phyloP scores from a whole-genome alignment of 92 coral and sea anemone genomes.

The Parazoanthus swiftii region DNA sequence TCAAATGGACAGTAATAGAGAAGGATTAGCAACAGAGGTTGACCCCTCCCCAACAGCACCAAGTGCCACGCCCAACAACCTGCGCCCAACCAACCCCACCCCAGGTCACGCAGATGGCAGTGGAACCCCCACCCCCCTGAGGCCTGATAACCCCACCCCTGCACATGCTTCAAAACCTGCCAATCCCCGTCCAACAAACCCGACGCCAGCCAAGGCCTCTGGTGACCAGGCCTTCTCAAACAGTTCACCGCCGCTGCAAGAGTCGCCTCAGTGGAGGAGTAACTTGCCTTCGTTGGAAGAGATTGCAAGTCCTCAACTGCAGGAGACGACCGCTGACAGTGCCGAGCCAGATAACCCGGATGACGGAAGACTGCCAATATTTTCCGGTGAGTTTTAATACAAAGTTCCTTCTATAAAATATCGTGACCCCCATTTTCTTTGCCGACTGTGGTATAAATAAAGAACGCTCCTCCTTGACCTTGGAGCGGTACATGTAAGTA shows the following conservation, averaged over 20 bases:
- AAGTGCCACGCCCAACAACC: slow-evolving; percentile 76
- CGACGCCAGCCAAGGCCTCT: slow-evolving; percentile 78
- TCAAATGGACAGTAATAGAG: not conserved
- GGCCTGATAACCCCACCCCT: slow-evolving; percentile 97
- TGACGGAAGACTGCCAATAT: slow-evolving; percentile 46
- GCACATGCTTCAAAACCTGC: slow-evolving; percentile 73
- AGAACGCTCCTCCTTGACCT: no score
- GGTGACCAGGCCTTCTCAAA: slow-evolving; percentile 44
- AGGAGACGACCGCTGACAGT: slow-evolving; percentile 14
- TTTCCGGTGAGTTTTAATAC: slow-evolving; percentile 41
- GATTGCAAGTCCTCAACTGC: slow-evolving; percentile 37
- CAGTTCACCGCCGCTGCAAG: slow-evolving; percentile 69
- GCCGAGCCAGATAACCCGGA: slow-evolving; percentile 49
- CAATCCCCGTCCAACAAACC: slow-evolving; percentile 85
- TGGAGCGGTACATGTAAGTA: no score
- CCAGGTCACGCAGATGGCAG: slow-evolving; percentile 94
- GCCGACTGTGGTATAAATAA: no score
- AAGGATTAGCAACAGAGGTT: slow-evolving; percentile 5
- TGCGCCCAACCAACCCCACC: slow-evolving; percentile 98
- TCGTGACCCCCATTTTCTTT: no score
- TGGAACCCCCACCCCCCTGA: slow-evolving; percentile 85
- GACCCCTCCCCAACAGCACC: slow-evolving; percentile 42
- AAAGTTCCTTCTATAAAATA: no score
- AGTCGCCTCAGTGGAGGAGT: slow-evolving; percentile 69
- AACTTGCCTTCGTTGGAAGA: slow-evolving; percentile 83